Evolutionary conservation across 2,888 invertebrate genomes (phyloP), one percentile per base, ranked within the genome.

Genomic region (Bimastos eiseni): DNA sequence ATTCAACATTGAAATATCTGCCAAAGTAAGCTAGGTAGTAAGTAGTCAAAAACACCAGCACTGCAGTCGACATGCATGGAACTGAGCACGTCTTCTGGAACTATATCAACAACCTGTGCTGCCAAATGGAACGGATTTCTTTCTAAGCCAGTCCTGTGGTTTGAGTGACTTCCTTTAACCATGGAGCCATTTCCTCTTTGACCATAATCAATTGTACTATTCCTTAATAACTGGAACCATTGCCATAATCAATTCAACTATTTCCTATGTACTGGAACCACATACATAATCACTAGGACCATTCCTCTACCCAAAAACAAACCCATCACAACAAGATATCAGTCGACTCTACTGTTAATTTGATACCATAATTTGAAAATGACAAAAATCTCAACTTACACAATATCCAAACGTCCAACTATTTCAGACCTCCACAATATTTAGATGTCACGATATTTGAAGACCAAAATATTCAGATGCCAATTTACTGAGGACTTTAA

Each of bases 41-140:
- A 70, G n/a, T n/a, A 70, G 70, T 70, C 30, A 70, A n/a, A 49
- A 70, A 70, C 70, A 70, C n/a, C 70, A n/a, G 70, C 70, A n/a
- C 13, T n/a, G 49, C 6, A 49, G 24, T 2, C 24, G 49, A 21
- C 2, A 24, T n/a, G n/a, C n/a, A n/a, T 41, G 41, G 6, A 41
- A 15, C 41, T 41, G 41, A 41, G 70, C 30, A 70, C 11, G 8
- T n/a, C 70, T n/a, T 70, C 30, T 70, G 30, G 70, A n/a, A n/a
- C 70, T 70, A 70, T 8, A n/a, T n/a, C 70, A 70, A n/a, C 70
- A n/a, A 70, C 70, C 30, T 70, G 70, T 70, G 30, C 70, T 70
- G 70, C 70, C 70, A 70, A 49, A 49, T 70, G 8, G n/a, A 70
- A 70, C 1, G 0, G n/a, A 30, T n/a, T 70, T n/a, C 30, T 55